These are phyloP conservation scores for Colletes gigas DNA, from an alignment of 1,140 invertebrate species.

Conservation along the genomic window DNA sequence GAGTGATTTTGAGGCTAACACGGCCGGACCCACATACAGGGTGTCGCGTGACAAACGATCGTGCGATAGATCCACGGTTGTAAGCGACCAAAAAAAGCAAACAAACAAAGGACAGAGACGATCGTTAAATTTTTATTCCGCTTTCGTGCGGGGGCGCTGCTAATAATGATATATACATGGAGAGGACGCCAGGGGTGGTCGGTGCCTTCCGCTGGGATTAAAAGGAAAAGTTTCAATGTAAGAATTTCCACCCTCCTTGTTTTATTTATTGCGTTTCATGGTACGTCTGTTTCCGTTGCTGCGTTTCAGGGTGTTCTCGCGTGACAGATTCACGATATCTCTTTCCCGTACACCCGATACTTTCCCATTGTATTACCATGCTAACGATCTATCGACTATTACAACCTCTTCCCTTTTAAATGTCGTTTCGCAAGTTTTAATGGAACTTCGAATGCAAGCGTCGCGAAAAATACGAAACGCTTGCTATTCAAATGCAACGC, in stretches of 20 bases:
- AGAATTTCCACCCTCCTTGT: neutral
- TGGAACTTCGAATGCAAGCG: no score
- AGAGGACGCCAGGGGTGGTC: conserved; percentile 1
- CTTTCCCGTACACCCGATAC: no score
- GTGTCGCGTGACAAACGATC: conserved; percentile 57
- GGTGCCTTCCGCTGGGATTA: conserved; percentile 18
- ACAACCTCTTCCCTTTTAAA: no score
- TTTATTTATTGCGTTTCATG: conserved; percentile 3
- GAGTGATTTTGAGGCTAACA: conserved; percentile 18
- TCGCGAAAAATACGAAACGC: no score
- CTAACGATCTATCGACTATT: no score
- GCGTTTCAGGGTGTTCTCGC: no score
- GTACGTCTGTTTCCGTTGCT: neutral
- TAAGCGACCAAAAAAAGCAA: conserved; percentile 52
- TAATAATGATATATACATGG: conserved; percentile 59
- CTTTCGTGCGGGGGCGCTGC: conserved; percentile 49
- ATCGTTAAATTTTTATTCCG: conserved; percentile 65
- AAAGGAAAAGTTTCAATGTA: neutral
- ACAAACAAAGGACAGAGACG: conserved; percentile 42
- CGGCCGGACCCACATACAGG: conserved; percentile 30
- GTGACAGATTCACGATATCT: no score
- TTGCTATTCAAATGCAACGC: no score
- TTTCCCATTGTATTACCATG: no score
- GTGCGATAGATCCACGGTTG: conserved; percentile 53
- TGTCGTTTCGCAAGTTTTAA: no score